These are phyloP conservation scores for Cordilura impudica DNA, from an alignment of 2,888 invertebrate species.

Conservation along the genomic window DNA sequence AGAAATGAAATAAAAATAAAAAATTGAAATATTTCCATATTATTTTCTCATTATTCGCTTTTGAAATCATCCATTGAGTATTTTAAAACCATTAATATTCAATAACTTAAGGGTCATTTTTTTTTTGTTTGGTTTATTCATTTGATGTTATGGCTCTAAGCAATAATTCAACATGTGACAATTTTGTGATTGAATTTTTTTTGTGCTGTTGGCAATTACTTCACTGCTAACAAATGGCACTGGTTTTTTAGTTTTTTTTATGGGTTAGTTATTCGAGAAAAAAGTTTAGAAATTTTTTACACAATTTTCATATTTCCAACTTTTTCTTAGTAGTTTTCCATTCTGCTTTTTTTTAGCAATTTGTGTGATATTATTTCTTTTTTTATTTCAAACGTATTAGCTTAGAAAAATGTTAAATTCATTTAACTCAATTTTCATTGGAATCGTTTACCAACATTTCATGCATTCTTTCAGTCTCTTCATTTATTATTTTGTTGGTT, in stretches of 20 bases:
- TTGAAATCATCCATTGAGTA: no score
- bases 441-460: constrained; percentile 11
- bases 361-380: constrained; percentile 1
- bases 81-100: no score
- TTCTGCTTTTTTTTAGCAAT: neutral
- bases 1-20: no score
- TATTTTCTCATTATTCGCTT: no score
- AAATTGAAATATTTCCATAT: no score
- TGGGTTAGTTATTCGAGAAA: no score
- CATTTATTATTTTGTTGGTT: constrained; percentile 1
- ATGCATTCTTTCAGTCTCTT: neutral
- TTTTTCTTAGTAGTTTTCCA: neutral
- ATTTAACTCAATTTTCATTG: constrained; percentile 30
- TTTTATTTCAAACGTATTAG: neutral
- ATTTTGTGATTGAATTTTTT: neutral
- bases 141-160: neutral
- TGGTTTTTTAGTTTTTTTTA: neutral
- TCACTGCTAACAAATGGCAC: neutral
- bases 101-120: no score
- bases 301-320: neutral
- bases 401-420: constrained; percentile 19
- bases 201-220: neutral
- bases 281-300: neutral
- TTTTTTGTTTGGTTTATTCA: no score
- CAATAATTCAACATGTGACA: neutral